Evolutionary conservation across 2,888 invertebrate species (phyloP).

Genomic region (Drosophila koepferae): DNA sequence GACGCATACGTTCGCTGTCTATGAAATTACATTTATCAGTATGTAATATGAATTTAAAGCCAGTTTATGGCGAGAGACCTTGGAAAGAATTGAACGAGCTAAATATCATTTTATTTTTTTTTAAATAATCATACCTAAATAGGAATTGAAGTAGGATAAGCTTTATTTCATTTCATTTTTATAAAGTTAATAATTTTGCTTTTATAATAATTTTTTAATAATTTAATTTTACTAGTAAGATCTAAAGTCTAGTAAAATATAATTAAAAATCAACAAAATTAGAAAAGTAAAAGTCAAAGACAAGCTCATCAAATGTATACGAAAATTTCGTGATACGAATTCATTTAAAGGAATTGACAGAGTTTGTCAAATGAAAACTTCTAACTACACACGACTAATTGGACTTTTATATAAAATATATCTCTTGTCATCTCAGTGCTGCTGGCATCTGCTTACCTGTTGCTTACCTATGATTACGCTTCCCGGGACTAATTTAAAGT

Average conservation of each 20-base stretch:
- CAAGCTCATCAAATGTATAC: not conserved
- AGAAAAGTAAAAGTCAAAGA: not conserved
- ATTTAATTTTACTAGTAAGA: too few relatives aligned
- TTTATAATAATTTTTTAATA: not conserved
- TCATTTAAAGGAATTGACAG: not conserved
- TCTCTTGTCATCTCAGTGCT: not conserved
- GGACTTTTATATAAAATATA: not conserved
- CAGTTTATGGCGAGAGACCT: not conserved
- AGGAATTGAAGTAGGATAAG: not conserved
- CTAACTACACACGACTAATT: not conserved
- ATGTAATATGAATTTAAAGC: constrained; percentile 11
- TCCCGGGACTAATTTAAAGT: constrained; percentile 57
- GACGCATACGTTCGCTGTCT: constrained; percentile 33
- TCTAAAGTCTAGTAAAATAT: too few relatives aligned
- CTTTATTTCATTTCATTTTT: not conserved
- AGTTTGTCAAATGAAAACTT: not conserved
- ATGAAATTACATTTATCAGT: constrained; percentile 52
- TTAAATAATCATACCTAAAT: not conserved
- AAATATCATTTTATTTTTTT: not conserved
- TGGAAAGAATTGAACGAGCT: not conserved
- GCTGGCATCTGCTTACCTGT: constrained; percentile 1
- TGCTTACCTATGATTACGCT: constrained; percentile 18
- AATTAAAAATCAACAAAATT: not conserved
- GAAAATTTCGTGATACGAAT: not conserved
- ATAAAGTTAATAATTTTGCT: not conserved